Conservation (phyloP, 2,888 invertebrate genomes). For the Synergus gifuensis region DNA sequence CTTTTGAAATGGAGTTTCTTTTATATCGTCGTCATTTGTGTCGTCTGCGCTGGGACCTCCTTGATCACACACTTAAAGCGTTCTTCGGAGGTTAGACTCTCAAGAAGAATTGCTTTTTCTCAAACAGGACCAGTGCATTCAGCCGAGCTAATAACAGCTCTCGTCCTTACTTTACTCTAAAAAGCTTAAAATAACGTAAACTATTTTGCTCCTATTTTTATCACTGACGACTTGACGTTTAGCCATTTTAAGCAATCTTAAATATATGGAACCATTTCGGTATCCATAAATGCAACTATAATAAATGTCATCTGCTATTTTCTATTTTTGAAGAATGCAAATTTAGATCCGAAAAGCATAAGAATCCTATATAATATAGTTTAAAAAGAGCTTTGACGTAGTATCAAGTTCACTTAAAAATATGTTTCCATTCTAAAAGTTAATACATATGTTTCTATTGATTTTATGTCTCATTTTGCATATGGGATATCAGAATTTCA, state of each 20-base stretch:
- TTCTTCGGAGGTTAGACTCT: constrained; percentile 34
- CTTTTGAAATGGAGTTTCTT: constrained; percentile 34
- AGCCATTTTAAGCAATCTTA: background rate
- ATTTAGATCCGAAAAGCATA: background rate
- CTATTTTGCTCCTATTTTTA: background rate
- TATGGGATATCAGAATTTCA: background rate
- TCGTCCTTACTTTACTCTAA: background rate
- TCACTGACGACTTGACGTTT: background rate
- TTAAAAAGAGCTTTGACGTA: background rate
- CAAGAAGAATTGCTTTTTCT: constrained; percentile 20
- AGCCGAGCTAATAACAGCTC: background rate
- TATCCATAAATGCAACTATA: no score
- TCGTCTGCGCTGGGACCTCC: constrained; percentile 35
- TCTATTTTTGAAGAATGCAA: background rate
- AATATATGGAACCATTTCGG: no score
- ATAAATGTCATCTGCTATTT: background rate
- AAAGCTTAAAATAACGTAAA: background rate
- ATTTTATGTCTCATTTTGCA: background rate
- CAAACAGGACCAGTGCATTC: background rate
- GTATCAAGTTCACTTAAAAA: background rate
- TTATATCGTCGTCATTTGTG: constrained; percentile 36
- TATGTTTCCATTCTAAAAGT: no score
- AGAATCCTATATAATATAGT: no score
- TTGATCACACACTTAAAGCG: constrained; percentile 24
- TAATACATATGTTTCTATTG: no score